Evolutionary conservation across 2,888 invertebrate genomes (phyloP), one percentile per base, ranked within the genome.

Genomic region (Drosophila bunnanda): DNA sequence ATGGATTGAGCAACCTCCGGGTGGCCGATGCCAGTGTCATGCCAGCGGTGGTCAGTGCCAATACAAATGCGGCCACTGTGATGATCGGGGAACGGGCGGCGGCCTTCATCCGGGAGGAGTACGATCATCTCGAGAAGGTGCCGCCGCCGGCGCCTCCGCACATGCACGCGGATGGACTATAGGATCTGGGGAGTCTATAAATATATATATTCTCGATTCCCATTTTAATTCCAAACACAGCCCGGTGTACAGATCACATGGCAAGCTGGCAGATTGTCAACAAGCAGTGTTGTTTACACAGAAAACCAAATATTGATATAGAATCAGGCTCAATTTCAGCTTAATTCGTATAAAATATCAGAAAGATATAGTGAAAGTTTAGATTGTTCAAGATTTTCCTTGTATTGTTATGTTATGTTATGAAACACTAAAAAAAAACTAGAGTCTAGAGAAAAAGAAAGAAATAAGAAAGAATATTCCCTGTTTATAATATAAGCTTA

Each of bases 71-170:
- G 0, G 96, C 97, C 0, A 94, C 95, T 0, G 95, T 97, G 15
- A 97, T 97, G 97, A 96, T 97, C 60, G 97, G 95, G 0, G 97
- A 97, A 89, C 96, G 96, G 80, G 96, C 94, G 0, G 94, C 96
- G 1, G 96, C 97, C 44, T 83, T 92, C 7, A 89, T 92, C 6
- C 78, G 76, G 10, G 68, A 89, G 50, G 86, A 91, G 36, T 10
- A 60, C 17, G 4, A n/a, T 0, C 22, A n/a, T 1, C 13, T 0
- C 0, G 28, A 7, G 39, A 22, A 0, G 20, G 48, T 46, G 34
- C 52, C 32, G 6, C 38, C 38, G 9, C 4, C 4, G 38, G 38
- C 38, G 38, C 17, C 39, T 10, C 1, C 8, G 43, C 73, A 72
- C 12, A 15, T 36, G 43, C 79, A 77, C 32, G 77, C 70, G 9